These are phyloP conservation scores for Heptranchias perlo DNA, from an alignment of 2,113 vertebrate species.

Conservation along the genomic window DNA sequence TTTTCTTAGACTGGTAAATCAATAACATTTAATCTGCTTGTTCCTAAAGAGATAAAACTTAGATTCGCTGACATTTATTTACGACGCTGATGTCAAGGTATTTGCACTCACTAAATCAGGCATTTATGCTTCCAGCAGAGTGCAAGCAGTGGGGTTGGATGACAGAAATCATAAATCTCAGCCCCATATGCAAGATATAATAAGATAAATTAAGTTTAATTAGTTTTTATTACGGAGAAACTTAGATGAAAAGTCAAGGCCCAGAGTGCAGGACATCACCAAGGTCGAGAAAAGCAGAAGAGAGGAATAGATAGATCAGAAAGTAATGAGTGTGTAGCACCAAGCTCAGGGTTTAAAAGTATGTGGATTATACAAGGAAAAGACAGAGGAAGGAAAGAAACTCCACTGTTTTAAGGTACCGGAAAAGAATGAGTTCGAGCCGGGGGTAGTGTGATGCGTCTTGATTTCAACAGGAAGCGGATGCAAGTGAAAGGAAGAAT, in stretches of 20 bases:
- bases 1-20: constrained; percentile 16
- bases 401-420: background rate
- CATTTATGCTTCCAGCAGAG: background rate
- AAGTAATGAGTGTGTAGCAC: background rate
- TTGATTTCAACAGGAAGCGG: background rate
- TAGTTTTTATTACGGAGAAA: background rate
- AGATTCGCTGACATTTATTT: constrained; percentile 13
- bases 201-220: background rate
- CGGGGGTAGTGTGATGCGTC: background rate
- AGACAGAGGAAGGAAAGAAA: background rate
- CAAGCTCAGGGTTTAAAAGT: background rate
- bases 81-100: background rate
- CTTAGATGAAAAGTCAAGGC: background rate
- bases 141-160: background rate
- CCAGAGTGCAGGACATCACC: background rate
- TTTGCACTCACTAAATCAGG: constrained; percentile 17
- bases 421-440: background rate
- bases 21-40: constrained; percentile 37
- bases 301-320: background rate
- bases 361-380: background rate
- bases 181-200: background rate
- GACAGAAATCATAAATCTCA: constrained; percentile 3
- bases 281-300: background rate
- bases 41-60: constrained; percentile 25
- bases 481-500: too few species aligned